Evolutionary conservation across 2,888 invertebrate species (phyloP).

Genomic region (Gymnocheta viridis): DNA sequence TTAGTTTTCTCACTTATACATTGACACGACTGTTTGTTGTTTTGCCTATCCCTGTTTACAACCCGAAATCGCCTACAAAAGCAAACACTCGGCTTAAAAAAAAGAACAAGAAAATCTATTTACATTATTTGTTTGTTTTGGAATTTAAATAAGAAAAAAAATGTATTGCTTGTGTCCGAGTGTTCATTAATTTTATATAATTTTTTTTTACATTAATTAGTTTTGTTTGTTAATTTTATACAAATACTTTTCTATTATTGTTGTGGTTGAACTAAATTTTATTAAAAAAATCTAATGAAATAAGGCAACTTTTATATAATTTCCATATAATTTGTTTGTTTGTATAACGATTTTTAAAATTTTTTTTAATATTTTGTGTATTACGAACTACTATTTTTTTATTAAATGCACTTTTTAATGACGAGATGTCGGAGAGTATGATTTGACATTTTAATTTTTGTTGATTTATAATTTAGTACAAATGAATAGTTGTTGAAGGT

Average conservation of each 20-base stretch:
- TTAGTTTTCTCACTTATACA: background rate
- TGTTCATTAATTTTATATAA: background rate
- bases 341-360: slow-evolving; percentile 59
- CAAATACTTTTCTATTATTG: slow-evolving; percentile 60
- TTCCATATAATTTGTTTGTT: slow-evolving; percentile 59
- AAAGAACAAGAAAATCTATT: background rate
- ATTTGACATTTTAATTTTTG: slow-evolving; percentile 47
- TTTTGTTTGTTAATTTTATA: slow-evolving; percentile 26
- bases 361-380: slow-evolving; percentile 13
- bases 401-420: slow-evolving; percentile 70
- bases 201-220: background rate
- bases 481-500: slow-evolving; percentile 5
- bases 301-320: slow-evolving; percentile 69
- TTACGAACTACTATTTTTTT: slow-evolving; percentile 55
- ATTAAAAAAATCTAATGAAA: slow-evolving; percentile 66
- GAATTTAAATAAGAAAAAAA: background rate
- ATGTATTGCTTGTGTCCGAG: background rate
- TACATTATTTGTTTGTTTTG: slow-evolving; percentile 1
- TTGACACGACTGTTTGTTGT: background rate
- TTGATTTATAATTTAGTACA: slow-evolving; percentile 35
- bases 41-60: background rate
- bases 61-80: background rate
- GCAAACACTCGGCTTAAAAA: background rate
- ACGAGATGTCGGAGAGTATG: slow-evolving; percentile 64
- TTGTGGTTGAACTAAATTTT: slow-evolving; percentile 47